Percentiles rank a stretch among this genome's conserved stretches.
Evolutionary conservation across 2,888 invertebrate species (phyloP).

Genomic region (Alviniconcha strummeri): DNA sequence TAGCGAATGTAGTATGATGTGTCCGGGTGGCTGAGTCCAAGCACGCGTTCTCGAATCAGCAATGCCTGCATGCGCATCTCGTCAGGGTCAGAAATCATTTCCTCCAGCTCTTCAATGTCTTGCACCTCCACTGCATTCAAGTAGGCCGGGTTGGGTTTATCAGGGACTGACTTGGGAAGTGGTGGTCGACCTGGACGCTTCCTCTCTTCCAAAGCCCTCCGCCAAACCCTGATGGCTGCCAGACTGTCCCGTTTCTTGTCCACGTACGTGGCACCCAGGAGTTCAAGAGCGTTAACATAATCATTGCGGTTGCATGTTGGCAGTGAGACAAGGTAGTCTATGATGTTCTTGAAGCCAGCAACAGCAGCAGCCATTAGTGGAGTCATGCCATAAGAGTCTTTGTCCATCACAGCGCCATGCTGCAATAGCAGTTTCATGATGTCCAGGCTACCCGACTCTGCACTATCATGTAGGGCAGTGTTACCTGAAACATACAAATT

Average conservation of each 20-base stretch:
- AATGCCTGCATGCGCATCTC: constrained; percentile 94
- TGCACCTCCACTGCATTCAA: constrained; percentile 90
- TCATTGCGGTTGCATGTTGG: constrained; percentile 79
- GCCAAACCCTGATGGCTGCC: constrained; percentile 89
- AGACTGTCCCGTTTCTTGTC: constrained; percentile 96
- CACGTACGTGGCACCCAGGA: constrained; percentile 95
- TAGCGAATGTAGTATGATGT: constrained; percentile 97
- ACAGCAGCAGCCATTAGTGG: constrained; percentile 92
- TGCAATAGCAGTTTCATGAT: constrained; percentile 91
- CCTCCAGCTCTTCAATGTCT: constrained; percentile 86
- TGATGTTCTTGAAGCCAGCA: constrained; percentile 93
- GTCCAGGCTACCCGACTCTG: constrained; percentile 94
- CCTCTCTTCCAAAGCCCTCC: constrained; percentile 79
- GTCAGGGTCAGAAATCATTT: constrained; percentile 93
- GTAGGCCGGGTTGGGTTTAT: constrained; percentile 88
- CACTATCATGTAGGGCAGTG: constrained; percentile 98
- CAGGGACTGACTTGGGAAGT: constrained; percentile 82
- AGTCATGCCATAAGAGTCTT: constrained; percentile 96
- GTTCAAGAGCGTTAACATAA: constrained; percentile 90
- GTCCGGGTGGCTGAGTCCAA: constrained; percentile 94
- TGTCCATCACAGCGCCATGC: constrained; percentile 93
- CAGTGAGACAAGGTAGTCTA: constrained; percentile 86
- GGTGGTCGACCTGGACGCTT: constrained; percentile 45
- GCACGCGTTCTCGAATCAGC: constrained; percentile 91
- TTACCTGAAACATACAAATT: constrained; percentile 77